phyloP scores from a whole-genome alignment of 2,797 vertebrate species.

The Amniataba percoides region DNA sequence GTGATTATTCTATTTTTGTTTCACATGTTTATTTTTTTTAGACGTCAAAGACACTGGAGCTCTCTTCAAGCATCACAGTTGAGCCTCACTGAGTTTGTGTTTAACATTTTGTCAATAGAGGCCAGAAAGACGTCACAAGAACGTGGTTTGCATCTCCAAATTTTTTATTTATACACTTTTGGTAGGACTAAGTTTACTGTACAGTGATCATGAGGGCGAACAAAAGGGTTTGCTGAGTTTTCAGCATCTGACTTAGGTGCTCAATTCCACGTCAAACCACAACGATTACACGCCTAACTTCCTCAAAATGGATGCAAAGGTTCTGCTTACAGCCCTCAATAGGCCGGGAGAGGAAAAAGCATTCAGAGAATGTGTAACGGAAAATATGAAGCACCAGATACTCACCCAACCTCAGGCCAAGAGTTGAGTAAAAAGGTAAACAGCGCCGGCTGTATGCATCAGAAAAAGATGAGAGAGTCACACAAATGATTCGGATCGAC shows the following conservation, averaged over 20 bases:
- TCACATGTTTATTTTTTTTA: conserved; percentile 3
- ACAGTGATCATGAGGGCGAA: too few species aligned
- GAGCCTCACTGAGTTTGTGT: neutral
- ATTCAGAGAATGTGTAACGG: conserved; percentile 41
- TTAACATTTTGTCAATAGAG: neutral
- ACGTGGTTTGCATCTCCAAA: neutral
- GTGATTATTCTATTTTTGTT: conserved; percentile 35
- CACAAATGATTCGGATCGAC: conserved; percentile 54
- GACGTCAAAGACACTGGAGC: neutral
- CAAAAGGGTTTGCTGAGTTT: too few species aligned
- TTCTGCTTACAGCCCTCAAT: neutral
- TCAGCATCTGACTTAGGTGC: conserved; percentile 2
- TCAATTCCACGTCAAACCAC: neutral
- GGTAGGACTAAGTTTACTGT: too few species aligned
- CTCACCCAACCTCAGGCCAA: conserved; percentile 9
- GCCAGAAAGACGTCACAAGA: neutral
- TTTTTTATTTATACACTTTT: too few species aligned
- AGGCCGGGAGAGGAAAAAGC: neutral
- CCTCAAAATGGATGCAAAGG: conserved; percentile 1
- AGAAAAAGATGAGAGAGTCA: conserved; percentile 15
- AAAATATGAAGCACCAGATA: conserved; percentile 39
- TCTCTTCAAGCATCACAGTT: neutral
- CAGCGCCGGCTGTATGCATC: neutral
- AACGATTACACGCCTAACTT: neutral
- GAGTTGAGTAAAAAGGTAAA: conserved; percentile 22